Evolutionary conservation across 2,113 vertebrate genomes (phyloP).

Genomic region (Ranitomeya variabilis): DNA sequence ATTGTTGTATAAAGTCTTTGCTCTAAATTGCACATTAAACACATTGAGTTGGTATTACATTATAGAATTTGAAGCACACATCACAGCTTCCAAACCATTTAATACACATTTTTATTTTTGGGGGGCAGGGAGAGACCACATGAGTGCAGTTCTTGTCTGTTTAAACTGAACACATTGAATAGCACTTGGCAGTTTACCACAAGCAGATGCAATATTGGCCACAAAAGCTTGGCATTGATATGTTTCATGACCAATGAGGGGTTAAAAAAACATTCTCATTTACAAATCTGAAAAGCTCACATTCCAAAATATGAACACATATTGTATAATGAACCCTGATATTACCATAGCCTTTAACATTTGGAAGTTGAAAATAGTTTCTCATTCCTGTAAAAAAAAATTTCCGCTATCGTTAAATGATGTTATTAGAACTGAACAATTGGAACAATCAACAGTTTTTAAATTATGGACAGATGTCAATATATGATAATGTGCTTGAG

Average conservation of each 20-base stretch:
- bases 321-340: background rate
- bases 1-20: background rate
- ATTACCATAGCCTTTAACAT: background rate
- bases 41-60: background rate
- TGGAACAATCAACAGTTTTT: no score
- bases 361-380: background rate
- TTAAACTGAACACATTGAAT: conserved; percentile 1
- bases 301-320: background rate
- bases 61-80: background rate
- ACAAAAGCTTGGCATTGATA: background rate
- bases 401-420: no score
- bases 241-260: background rate
- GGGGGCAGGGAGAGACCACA: background rate
- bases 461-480: no score
- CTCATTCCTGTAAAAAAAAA: no score
- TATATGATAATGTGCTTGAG: no score
- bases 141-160: conserved; percentile 1
- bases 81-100: background rate
- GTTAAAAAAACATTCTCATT: background rate
- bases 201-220: conserved; percentile 10
- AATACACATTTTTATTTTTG: background rate
- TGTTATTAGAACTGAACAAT: no score
- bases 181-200: background rate
- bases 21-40: conserved; percentile 8
- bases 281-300: background rate